Conservation (phyloP, 2,113 vertebrate genomes). For the Phyllostomus hastatus region DNA sequence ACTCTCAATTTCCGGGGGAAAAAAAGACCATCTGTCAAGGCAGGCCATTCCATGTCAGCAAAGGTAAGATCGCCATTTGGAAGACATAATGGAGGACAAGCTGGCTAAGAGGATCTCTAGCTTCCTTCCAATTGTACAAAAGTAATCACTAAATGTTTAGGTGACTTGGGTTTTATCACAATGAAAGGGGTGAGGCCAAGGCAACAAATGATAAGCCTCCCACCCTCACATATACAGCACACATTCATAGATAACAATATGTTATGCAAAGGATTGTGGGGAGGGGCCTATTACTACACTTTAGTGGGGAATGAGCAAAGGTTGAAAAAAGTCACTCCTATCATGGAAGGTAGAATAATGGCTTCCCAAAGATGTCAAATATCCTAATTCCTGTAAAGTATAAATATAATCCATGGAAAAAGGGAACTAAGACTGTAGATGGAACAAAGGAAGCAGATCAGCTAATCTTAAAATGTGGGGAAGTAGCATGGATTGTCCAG, state of each 20-base stretch:
- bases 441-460: neutral
- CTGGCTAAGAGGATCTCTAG: neutral
- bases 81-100: neutral
- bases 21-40: neutral
- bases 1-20: neutral
- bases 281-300: neutral
- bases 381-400: neutral
- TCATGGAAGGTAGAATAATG: neutral
- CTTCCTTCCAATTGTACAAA: conserved; percentile 12
- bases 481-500: neutral
- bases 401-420: neutral
- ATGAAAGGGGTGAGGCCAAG: neutral
- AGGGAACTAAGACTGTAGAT: neutral
- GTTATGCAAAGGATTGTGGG: neutral
- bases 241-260: neutral
- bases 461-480: neutral
- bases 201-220: neutral
- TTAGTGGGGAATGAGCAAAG: neutral
- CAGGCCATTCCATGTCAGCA: neutral
- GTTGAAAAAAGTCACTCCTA: neutral
- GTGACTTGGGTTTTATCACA: neutral
- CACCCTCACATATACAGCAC: neutral
- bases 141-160: neutral
- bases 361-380: neutral
- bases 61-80: neutral